Conservation (phyloP, 2,797 vertebrate genomes). For the Scarus forsteni region DNA sequence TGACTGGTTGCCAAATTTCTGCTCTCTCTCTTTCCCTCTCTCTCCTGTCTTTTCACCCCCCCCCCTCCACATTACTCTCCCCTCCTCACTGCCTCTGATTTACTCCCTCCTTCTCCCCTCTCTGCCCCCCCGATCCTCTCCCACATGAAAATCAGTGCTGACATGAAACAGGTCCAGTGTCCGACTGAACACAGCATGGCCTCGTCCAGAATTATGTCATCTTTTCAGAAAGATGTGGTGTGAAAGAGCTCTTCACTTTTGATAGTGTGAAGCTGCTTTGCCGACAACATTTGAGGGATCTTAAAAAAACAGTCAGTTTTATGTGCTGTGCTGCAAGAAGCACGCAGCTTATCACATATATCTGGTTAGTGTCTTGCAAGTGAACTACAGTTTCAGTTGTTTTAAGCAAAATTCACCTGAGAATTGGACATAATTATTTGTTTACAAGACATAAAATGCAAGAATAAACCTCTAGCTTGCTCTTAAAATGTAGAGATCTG, state of each 20-base stretch:
- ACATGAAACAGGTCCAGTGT: constrained; percentile 57
- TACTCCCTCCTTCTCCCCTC: constrained; percentile 46
- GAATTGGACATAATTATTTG: too few species aligned
- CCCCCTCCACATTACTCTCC: constrained; percentile 4
- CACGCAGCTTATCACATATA: too few species aligned
- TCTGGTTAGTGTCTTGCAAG: too few species aligned
- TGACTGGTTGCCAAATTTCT: constrained; percentile 70
- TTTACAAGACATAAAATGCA: too few species aligned
- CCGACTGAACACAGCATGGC: constrained; percentile 44
- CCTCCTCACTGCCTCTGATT: constrained; percentile 50
- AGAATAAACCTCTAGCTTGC: too few species aligned
- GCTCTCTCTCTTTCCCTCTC: constrained; percentile 29
- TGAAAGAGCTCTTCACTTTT: constrained; percentile 9
- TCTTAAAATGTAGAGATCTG: too few species aligned
- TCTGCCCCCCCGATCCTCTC: constrained; percentile 55
- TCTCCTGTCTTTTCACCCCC: constrained; percentile 6
- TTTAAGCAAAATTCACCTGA: too few species aligned
- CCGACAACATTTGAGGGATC: constrained; percentile 5
- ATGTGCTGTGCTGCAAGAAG: too few species aligned
- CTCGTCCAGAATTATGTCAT: constrained; percentile 59
- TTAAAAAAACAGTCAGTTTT: background rate
- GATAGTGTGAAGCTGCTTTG: constrained; percentile 16
- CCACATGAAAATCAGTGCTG: constrained; percentile 51
- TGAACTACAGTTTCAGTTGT: too few species aligned
- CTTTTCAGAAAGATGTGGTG: constrained; percentile 28